phyloP scores from a whole-genome alignment of 2,113 vertebrate species.

The Sinosuthora webbiana region DNA sequence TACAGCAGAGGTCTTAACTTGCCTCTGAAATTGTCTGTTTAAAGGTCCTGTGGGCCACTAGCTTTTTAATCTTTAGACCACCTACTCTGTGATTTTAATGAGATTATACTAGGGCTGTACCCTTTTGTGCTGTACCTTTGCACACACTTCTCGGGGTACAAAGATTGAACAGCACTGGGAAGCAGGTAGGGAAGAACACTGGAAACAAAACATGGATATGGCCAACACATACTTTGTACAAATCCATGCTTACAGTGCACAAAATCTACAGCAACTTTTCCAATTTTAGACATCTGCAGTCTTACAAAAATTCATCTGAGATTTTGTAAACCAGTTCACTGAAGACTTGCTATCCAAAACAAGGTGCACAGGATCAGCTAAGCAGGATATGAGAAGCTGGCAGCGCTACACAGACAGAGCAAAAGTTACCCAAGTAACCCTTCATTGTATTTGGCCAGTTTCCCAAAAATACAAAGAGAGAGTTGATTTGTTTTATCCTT shows the following conservation, averaged over 20 bases:
- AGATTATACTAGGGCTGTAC: background rate
- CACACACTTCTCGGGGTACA: background rate
- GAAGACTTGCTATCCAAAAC: background rate
- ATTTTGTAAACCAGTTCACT: background rate
- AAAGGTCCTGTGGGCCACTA: background rate
- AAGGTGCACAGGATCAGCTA: background rate
- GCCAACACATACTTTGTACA: background rate
- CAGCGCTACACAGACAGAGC: background rate
- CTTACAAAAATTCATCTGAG: background rate
- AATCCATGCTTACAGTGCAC: background rate
- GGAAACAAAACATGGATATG: rapidly evolving
- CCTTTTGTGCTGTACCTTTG: background rate
- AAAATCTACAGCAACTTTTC: background rate
- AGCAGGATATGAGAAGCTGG: background rate
- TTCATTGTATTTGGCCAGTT: background rate
- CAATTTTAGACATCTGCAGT: background rate
- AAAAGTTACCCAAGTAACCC: background rate
- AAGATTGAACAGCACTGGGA: background rate
- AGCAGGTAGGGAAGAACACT: background rate
- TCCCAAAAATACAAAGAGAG: background rate
- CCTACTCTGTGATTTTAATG: background rate
- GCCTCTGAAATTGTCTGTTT: background rate
- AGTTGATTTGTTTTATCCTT: background rate
- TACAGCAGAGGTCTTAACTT: background rate
- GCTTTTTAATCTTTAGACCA: background rate